Base-by-base conservation (phyloP, 2,113 vertebrate species). In the Cinclus mexicanus region DNA sequence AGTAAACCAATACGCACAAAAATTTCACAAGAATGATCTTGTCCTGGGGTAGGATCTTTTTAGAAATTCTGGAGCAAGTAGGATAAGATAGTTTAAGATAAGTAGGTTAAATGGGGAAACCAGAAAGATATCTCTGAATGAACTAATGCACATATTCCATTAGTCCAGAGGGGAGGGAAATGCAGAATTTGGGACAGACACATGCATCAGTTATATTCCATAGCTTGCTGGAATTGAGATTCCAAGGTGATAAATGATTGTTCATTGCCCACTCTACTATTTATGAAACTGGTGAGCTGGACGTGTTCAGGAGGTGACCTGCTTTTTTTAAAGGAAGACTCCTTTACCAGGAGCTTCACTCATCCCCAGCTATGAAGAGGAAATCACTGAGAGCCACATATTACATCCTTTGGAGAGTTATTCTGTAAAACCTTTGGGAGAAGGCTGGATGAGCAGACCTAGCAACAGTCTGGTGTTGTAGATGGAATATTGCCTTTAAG, bases 21-120 rank as follows among this genome's bases (percentile, higher is more conserved):
- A 95, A 97, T 94, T 94, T 96, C 93, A 89, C 91, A 96, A 84
- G 90, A 89, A 96, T 46, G 60, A 92, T 96, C 93, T 96, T 96
- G 94, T 95, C 86, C 56, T 77, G 69, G 90, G 33, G 57, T 85
- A 95, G 74, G 68, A 93, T 90, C 91, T 95, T 96, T 94, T 91
- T 79, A 93, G 88, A 94, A 96, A 94, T 84, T 50, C 33, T 92
- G 89, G 60, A 74, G 91, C 69, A 95, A 95, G 95, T 91, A 70
- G 90, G 92, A 93, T 94, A 96, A 94, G 92, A 95, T 95, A 68
- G 53, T 87, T 86, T 89, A 90, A 96, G 94, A 96, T 96, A 96
- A 94, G 83, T 33, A 94, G 88, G 92, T 95, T 94, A 96, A 97
- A 94, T 93, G 87, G 93, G 90, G 95, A 96, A 86, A 94, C 81